phyloP scores from a whole-genome alignment of 1,140 invertebrate species.

The Neotoxoptera formosana region DNA sequence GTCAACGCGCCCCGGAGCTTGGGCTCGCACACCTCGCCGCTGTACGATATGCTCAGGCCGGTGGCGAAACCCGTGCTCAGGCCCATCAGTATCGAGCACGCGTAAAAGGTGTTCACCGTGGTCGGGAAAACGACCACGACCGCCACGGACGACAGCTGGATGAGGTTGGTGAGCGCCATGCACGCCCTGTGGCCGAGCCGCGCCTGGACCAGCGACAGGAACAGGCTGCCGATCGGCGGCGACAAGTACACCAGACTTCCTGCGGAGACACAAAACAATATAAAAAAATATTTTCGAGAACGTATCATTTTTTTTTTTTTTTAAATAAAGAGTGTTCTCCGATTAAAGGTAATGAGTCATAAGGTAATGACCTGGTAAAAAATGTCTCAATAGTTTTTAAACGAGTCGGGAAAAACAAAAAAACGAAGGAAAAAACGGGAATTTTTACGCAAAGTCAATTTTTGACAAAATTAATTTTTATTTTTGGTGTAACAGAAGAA shows the following conservation, averaged over 20 bases:
- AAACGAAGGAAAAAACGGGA: no score
- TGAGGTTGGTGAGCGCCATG: background rate
- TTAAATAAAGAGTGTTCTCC: no score
- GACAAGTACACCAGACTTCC: conserved; percentile 46
- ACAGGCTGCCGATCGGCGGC: background rate
- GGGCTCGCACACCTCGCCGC: conserved; percentile 39
- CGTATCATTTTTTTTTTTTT: no score
- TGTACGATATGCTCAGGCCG: conserved; percentile 32
- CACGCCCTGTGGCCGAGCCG: background rate
- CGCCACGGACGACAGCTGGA: background rate
- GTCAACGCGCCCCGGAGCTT: conserved; percentile 39
- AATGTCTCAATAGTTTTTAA: no score
- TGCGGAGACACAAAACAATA: background rate
- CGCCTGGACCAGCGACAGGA: background rate
- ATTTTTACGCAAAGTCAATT: no score
- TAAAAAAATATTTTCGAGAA: no score
- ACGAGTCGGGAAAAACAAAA: no score
- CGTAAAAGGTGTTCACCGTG: background rate
- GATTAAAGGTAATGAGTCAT: no score
- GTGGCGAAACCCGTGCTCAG: conserved; percentile 25
- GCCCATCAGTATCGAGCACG: conserved; percentile 33
- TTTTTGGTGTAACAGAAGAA: no score
- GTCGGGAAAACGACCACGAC: conserved; percentile 1
- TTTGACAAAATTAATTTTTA: no score
- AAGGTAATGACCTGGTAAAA: no score